phyloP scores from a whole-genome alignment of 2,113 vertebrate genomes.

The Zosterops hypoxanthus region DNA sequence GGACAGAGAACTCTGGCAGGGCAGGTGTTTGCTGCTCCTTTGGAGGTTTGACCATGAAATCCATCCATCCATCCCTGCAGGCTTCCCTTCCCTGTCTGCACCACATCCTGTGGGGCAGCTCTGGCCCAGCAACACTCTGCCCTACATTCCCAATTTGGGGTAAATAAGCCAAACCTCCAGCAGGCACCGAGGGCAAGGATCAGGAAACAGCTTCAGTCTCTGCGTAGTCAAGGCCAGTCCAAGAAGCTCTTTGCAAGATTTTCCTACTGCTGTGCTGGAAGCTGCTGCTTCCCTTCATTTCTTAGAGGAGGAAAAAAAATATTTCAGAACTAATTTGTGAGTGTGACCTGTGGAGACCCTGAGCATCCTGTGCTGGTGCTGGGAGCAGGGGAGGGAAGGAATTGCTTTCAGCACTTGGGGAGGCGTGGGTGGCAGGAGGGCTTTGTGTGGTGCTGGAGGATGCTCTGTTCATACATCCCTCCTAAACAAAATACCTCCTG shows the following conservation, averaged over 20 bases:
- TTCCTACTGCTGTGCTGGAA: slow-evolving; percentile 54
- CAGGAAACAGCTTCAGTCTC: slow-evolving; percentile 65
- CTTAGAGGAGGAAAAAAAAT: not conserved
- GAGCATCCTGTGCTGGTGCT: slow-evolving; percentile 63
- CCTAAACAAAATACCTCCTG: slow-evolving; percentile 61
- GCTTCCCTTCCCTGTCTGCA: not conserved
- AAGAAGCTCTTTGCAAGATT: slow-evolving; percentile 58
- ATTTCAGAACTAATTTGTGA: slow-evolving; percentile 23
- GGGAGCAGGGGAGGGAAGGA: slow-evolving; percentile 50
- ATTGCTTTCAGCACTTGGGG: slow-evolving; percentile 43
- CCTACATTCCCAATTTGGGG: not conserved
- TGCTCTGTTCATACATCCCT: not conserved
- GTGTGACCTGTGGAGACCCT: slow-evolving; percentile 45
- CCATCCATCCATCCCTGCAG: not conserved
- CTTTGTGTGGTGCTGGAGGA: slow-evolving; percentile 16
- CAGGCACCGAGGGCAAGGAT: not conserved
- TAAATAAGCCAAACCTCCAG: slow-evolving; percentile 24
- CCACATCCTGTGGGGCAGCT: not conserved
- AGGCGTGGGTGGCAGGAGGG: slow-evolving; percentile 64
- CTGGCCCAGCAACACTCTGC: not conserved
- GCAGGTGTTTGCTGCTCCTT: not conserved
- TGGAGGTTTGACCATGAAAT: not conserved
- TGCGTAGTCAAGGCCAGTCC: slow-evolving; percentile 50
- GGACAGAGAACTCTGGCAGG: not conserved
- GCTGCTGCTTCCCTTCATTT: slow-evolving; percentile 53